Evolutionary conservation across 2,888 invertebrate species (phyloP), one percentile per base, ranked within the genome.

Genomic region (Gymnocheta viridis): DNA sequence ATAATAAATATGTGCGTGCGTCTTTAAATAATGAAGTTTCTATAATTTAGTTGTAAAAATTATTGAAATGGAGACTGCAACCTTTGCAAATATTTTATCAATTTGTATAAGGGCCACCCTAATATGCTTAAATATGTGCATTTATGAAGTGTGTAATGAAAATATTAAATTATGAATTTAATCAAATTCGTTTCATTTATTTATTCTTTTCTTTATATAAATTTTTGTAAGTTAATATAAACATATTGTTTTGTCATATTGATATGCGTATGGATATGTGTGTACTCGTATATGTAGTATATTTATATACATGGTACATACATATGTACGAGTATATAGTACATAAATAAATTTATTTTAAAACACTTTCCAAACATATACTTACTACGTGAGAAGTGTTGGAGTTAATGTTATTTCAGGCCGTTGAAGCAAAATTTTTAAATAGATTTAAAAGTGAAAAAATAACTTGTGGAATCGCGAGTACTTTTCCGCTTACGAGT

Each of bases 81-180:
- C n/a, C n/a, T n/a, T n/a, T n/a, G n/a, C n/a, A n/a, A n/a, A n/a
- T n/a, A n/a, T n/a, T n/a, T n/a, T n/a, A n/a, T 62, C 10, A n/a
- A 19, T 14, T 2, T 47, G 12, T 24, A 2, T 51, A 32, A n/a
- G 1, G 9, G 10, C 7, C 29, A 51, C 29, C 29, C 29, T n/a
- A n/a, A n/a, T n/a, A n/a, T 70, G 19, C 56, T 32, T 6, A 24
- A 5, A 2, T 27, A 7, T 19, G 14, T 19, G 35, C n/a, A n/a
- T n/a, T n/a, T n/a, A n/a, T 51, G 5, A n/a, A 64, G 14, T 38
- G 12, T 56, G 14, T 60, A 77, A 32, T 76, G 22, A 38, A 62
- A 60, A 41, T 73, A 66, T 73, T 51, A 80, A 80, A 80, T 80
- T 80, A 80, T 73, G 58, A 73, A 67, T 73, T 80, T 60, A 80